These are phyloP conservation scores for Gila orcuttii DNA, from an alignment of 2,113 vertebrate species.

Conservation along the genomic window DNA sequence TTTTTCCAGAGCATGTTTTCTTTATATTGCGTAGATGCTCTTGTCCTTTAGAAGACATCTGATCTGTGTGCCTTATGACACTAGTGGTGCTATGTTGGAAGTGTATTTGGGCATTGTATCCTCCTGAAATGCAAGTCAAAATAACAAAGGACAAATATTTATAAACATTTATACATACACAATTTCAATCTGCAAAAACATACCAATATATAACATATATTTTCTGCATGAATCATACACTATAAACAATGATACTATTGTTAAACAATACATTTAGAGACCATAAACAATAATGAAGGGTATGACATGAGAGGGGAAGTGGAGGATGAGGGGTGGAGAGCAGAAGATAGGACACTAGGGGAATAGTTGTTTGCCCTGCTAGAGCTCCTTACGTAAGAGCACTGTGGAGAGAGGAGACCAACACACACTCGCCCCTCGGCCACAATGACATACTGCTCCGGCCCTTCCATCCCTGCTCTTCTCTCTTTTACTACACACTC, in stretches of 20 bases:
- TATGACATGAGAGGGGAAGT: not conserved
- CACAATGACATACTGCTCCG: constrained; percentile 49
- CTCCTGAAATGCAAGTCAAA: not conserved
- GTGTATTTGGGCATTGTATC: not conserved
- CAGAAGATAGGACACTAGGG: not conserved
- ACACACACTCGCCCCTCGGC: constrained; percentile 48
- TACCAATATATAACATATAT: not conserved
- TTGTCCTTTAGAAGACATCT: not conserved
- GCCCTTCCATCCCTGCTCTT: not conserved
- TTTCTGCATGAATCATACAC: not conserved
- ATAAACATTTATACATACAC: not conserved
- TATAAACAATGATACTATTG: not conserved
- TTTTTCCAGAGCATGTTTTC: not conserved
- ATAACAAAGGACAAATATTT: not conserved
- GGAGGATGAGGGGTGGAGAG: not conserved
- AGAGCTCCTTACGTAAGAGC: constrained; percentile 10
- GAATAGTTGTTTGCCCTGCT: constrained; percentile 1
- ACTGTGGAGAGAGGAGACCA: not conserved
- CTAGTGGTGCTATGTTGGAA: not conserved
- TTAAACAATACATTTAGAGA: not conserved
- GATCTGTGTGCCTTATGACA: not conserved
- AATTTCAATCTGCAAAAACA: not conserved
- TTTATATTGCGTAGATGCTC: not conserved
- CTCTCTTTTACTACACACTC: not conserved
- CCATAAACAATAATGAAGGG: constrained; percentile 1